phyloP scores from a whole-genome alignment of 2,888 invertebrate species.

The Suillia variegata region DNA sequence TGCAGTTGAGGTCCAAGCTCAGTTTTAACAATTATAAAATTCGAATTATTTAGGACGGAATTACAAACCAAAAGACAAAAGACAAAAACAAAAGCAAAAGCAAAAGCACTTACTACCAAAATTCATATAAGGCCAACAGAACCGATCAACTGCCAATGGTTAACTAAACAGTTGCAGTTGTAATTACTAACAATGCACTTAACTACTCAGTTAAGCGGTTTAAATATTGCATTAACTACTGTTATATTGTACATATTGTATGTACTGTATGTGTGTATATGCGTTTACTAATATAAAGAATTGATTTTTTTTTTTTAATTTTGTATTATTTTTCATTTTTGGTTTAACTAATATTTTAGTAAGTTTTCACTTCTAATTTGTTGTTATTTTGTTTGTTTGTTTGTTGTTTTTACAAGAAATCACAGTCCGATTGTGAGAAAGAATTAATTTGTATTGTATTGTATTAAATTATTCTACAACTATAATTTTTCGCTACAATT shows the following conservation, averaged over 20 bases:
- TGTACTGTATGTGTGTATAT: constrained; percentile 15
- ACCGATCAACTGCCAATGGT: too few relatives aligned
- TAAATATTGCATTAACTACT: constrained; percentile 21
- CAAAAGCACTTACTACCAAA: too few relatives aligned
- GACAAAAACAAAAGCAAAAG: too few relatives aligned
- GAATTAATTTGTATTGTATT: constrained; percentile 30
- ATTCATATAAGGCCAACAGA: too few relatives aligned
- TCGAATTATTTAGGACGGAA: too few relatives aligned
- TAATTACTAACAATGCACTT: not conserved
- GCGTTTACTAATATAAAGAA: constrained; percentile 19
- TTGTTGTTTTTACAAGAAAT: constrained; percentile 55
- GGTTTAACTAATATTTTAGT: constrained; percentile 24
- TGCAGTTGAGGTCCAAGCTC: too few relatives aligned
- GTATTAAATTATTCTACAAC: not conserved
- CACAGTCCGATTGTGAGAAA: constrained; percentile 63
- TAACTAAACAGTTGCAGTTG: too few relatives aligned
- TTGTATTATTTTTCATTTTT: too few relatives aligned
- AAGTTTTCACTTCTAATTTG: not conserved
- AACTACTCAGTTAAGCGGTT: not conserved
- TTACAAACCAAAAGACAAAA: too few relatives aligned
- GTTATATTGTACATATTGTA: too few relatives aligned
- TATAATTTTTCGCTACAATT: not conserved
- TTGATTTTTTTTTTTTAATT: constrained; percentile 20
- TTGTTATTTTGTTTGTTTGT: constrained; percentile 8
- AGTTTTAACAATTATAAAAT: too few relatives aligned